phyloP scores from a whole-genome alignment of 2,113 vertebrate species.

The Gavia stellata region DNA sequence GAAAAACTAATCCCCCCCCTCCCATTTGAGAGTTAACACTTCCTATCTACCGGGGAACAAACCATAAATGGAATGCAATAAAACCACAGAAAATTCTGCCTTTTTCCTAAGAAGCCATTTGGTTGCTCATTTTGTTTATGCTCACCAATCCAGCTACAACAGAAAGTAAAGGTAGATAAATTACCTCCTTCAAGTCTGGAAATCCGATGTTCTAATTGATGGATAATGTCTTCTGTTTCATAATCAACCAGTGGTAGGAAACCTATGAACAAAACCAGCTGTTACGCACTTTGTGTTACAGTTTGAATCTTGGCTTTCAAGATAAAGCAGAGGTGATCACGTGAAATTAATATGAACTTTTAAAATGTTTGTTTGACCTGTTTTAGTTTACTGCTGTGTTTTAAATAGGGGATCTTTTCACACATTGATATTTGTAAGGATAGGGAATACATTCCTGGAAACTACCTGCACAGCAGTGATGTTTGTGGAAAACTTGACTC shows the following conservation, averaged over 20 bases:
- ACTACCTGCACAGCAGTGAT: neutral
- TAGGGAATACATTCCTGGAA: neutral
- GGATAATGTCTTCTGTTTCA: accelerated
- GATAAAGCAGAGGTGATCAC: neutral
- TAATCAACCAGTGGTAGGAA: accelerated
- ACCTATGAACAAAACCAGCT: neutral
- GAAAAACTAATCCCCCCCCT: neutral
- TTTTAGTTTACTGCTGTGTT: neutral
- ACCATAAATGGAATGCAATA: neutral
- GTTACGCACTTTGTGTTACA: neutral
- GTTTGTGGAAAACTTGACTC: neutral
- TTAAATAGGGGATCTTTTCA: neutral
- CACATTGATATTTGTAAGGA: neutral
- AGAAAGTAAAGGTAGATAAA: neutral
- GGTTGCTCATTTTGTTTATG: neutral
- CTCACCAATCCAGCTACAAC: neutral
- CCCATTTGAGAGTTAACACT: neutral
- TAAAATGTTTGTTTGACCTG: neutral
- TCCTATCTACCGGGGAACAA: neutral
- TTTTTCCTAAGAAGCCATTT: neutral
- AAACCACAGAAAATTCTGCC: neutral
- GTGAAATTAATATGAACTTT: neutral
- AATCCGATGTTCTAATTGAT: neutral
- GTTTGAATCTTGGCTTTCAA: neutral
- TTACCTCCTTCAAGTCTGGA: conserved; percentile 35